A percentile compares a stretch with the other conserved stretches of the same genome.
Conservation (phyloP, 2,113 vertebrate species). For the Nerophis ophidion region DNA sequence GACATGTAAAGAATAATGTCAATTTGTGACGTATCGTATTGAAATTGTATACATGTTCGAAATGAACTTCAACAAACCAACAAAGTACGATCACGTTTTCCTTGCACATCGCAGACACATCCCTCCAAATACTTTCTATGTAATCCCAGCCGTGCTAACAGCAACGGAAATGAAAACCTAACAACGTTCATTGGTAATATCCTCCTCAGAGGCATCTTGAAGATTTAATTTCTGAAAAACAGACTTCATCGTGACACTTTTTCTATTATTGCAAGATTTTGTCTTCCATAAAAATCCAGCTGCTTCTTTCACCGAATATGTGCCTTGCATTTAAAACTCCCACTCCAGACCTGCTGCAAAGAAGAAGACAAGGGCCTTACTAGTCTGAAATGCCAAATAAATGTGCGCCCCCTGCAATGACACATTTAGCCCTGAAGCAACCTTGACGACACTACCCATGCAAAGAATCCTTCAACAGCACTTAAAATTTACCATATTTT, state of each 20-base stretch:
- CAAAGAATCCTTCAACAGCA: slow-evolving; percentile 46
- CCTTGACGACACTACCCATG: slow-evolving; percentile 16
- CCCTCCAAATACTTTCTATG: no score
- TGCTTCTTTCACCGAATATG: background rate
- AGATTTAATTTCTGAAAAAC: no score
- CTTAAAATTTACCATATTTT: background rate
- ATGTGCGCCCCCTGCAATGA: slow-evolving; percentile 1
- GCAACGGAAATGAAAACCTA: no score
- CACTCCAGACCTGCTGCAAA: background rate
- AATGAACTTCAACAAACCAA: no score
- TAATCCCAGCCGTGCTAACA: no score
- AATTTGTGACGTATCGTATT: no score
- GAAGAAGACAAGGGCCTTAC: background rate
- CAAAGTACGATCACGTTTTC: no score
- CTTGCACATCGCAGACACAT: no score
- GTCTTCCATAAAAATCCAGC: slow-evolving; percentile 20
- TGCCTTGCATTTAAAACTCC: background rate
- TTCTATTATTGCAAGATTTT: slow-evolving; percentile 9
- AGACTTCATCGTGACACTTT: no score
- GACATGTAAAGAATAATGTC: no score
- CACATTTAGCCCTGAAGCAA: background rate
- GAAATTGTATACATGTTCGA: no score
- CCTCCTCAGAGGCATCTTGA: background rate
- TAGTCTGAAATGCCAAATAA: slow-evolving; percentile 1
- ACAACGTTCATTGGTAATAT: no score